Base-by-base conservation (phyloP, 2,797 vertebrate genomes). In the Muraenolepis orangiensis region DNA sequence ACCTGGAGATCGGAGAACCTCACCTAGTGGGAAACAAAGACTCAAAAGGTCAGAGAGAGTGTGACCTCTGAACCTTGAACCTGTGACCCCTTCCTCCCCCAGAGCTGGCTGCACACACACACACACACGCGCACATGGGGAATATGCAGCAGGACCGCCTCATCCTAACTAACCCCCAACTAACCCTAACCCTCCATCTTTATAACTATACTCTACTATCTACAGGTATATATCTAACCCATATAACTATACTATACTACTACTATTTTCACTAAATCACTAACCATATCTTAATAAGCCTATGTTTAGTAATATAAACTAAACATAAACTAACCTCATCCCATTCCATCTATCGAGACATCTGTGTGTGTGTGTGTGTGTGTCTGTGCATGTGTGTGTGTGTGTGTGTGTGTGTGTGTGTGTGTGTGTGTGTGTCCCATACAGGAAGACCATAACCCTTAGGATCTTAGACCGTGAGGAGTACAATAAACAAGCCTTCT, bases 401-500 rank as follows among this genome's bases (percentile, higher is more conserved):
- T 78, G 76, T 61, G 67, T 51, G 66, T 88, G 73, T 91, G 92
- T 94, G 93, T 96, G 94, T 94, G 92, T 61, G 28, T 94, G 92
- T 94, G 91, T 95, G 94, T 96, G 93, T 96, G 94, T 98, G 94
- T 97, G 84, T 88, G 82, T 94, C 82, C 94, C 95, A 95, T 90
- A 94, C 98, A 99, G 98, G 97, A 98, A 99, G 94, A 95, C 92
- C 95, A 94, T 99, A 94, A 92, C 94, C 90, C 78, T 99, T 96
- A 97, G 92, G 95, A 93, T 99, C 94, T 95, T 96, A 96, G 96
- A 99, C 95, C 96, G 95, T 91, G 97, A 98, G 95, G 96, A 96
- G 92, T 99, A 99, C 96, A 95, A 97, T 95, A 99, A 98, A 96
- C 95, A 95, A 94, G 95, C 95, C 95, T 96, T 94, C 95, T 98